Conservation (phyloP, 2,888 invertebrate genomes). For the Tribolium freemani region DNA sequence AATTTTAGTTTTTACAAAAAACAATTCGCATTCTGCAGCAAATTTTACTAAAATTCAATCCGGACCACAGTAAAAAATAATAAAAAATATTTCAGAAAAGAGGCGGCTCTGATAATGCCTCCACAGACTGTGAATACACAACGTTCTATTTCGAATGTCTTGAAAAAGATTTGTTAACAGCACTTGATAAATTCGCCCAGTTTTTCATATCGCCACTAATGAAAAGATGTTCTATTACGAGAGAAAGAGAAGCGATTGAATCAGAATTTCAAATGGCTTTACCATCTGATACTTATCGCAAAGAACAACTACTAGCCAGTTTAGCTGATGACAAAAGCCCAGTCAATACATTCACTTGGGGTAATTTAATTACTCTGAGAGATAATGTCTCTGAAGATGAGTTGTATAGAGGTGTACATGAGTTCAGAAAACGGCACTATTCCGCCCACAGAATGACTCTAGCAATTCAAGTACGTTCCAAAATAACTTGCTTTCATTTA, state of each 20-base stretch:
- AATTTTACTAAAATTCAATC: too few relatives aligned
- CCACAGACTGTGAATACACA: constrained; percentile 89
- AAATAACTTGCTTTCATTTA: not conserved
- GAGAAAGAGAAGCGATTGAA: constrained; percentile 90
- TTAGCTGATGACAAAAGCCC: constrained; percentile 81
- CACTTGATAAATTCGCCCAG: constrained; percentile 89
- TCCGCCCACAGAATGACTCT: constrained; percentile 91
- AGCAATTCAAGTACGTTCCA: constrained; percentile 76
- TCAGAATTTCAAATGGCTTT: constrained; percentile 90
- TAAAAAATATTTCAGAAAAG: constrained; percentile 72
- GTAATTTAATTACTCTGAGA: constrained; percentile 81
- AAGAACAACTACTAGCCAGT: constrained; percentile 81
- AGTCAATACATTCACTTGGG: constrained; percentile 87
- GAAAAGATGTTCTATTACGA: constrained; percentile 85
- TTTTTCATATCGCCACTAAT: constrained; percentile 90
- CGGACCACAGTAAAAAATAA: too few relatives aligned
- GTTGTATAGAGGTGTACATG: constrained; percentile 79
- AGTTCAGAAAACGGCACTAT: constrained; percentile 84
- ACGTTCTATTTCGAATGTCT: constrained; percentile 92
- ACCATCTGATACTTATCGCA: constrained; percentile 81
- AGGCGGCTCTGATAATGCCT: constrained; percentile 90
- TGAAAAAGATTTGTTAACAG: constrained; percentile 81
- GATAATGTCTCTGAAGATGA: constrained; percentile 78
- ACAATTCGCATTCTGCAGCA: too few relatives aligned
- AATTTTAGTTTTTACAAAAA: too few relatives aligned